Evolutionary conservation across 1,140 invertebrate species (phyloP), one percentile per base, ranked within the genome.

Genomic region (Lasioglossum baleicum): DNA sequence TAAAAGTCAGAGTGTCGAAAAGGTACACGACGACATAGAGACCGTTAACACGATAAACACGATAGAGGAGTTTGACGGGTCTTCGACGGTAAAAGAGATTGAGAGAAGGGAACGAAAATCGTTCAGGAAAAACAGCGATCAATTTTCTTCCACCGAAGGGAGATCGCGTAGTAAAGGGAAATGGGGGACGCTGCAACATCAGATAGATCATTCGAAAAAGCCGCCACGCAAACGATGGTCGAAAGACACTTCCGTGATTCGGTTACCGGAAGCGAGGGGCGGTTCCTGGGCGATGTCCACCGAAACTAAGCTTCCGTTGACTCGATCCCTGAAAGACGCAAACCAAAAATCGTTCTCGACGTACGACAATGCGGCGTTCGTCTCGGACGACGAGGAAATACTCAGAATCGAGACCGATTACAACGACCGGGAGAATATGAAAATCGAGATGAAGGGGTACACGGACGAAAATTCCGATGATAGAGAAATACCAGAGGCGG

Each of bases 331-430:
- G n/a, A 20, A 58, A 7, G 56, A 58, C 2, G n/a, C 17, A 2
- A 81, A 80, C 10, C 73, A 77, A 15, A 31, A 71, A 44, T 51
- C 58, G 0, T 61, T 73, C 2, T 69, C 75, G 0, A 84, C 63
- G 7, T 85, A 85, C 20, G 89, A 91, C 31, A 92, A 93, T 63
- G 77, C 84, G 2, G 89, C 81, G 11, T 93, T 91, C 67, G 75
- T 84, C 31, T 88, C 86, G 0, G 91, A 92, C 68, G 68, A 81
- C 58, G 87, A 92, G n/a, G 88, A 90, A 69, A 79, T 93, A 64
- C 80, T 93, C 3, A 84, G 86, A 40, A 90, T 93, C 15, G 91
- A 93, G 81, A 92, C 89, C 0, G 83, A 91, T 73, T 78, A 90
- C 42, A n/a, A 58, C 20, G 72, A 87, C 64, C 71, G 71, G n/a